A percentile compares a stretch with the other conserved stretches of the same genome.
These are phyloP conservation scores for Microtus montanus DNA, from an alignment of 2,113 vertebrate genomes.

Conservation along the genomic window DNA sequence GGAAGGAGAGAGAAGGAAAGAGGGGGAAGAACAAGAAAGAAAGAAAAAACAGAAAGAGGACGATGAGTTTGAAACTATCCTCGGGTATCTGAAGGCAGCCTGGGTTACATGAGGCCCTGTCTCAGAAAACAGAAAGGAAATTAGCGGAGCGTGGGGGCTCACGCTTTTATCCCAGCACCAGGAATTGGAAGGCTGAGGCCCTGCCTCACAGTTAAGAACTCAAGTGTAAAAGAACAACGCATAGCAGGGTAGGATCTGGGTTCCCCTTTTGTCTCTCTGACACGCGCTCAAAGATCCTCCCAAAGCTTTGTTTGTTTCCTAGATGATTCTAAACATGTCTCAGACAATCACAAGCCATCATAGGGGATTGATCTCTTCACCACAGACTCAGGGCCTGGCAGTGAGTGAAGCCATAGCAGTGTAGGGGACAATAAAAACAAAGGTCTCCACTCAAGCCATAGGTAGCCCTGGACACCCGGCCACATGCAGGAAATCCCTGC, in stretches of 20 bases:
- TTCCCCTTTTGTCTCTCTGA: background rate
- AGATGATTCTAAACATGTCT: background rate
- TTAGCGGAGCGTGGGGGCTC: background rate
- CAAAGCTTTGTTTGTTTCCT: background rate
- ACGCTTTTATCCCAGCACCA: background rate
- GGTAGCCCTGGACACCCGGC: background rate
- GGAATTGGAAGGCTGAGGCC: background rate
- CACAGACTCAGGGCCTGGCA: background rate
- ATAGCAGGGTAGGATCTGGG: background rate
- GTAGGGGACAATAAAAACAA: background rate
- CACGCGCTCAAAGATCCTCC: background rate
- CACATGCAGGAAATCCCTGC: background rate
- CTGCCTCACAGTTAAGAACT: background rate
- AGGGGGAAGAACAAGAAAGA: background rate
- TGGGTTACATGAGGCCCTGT: background rate
- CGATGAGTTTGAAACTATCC: background rate
- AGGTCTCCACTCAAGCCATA: background rate
- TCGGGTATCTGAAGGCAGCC: background rate
- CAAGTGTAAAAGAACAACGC: background rate
- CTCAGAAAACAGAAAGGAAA: background rate
- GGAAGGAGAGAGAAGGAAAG: too few relatives aligned
- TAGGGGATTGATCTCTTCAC: background rate
- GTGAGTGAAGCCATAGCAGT: background rate
- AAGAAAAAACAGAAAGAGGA: background rate
- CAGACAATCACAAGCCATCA: background rate